A percentile compares a stretch with the other conserved stretches of the same genome.
These are phyloP conservation scores for Platycercus adscitus DNA, from an alignment of 2,113 vertebrate genomes.

Conservation along the genomic window DNA sequence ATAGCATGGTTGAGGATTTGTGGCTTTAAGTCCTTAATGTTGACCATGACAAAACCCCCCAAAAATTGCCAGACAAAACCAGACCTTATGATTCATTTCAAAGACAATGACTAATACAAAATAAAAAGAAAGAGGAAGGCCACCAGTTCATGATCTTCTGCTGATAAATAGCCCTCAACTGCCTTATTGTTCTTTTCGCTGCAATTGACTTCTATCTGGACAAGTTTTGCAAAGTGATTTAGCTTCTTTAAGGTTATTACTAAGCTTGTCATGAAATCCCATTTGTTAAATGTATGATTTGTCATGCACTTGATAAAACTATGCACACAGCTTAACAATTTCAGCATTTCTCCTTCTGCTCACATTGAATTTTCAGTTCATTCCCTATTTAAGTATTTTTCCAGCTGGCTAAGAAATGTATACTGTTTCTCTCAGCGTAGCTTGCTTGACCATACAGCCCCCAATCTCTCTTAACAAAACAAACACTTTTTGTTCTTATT, in stretches of 20 bases:
- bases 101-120: background rate
- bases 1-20: accelerated
- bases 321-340: background rate
- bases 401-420: background rate
- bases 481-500: background rate
- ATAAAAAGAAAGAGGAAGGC: background rate
- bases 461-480: background rate
- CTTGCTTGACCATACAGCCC: background rate
- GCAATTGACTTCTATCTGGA: background rate
- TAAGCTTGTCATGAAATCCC: background rate
- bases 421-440: background rate
- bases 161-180: background rate
- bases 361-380: background rate
- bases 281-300: background rate
- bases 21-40: background rate
- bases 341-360: background rate
- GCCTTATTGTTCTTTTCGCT: background rate
- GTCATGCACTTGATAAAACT: background rate
- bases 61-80: background rate
- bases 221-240: background rate
- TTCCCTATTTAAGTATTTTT: background rate
- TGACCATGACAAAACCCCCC: background rate
- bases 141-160: background rate
- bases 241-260: background rate
- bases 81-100: background rate